These are phyloP conservation scores for Grammatotria lemairii DNA, from an alignment of 2,113 vertebrate species.

Conservation along the genomic window DNA sequence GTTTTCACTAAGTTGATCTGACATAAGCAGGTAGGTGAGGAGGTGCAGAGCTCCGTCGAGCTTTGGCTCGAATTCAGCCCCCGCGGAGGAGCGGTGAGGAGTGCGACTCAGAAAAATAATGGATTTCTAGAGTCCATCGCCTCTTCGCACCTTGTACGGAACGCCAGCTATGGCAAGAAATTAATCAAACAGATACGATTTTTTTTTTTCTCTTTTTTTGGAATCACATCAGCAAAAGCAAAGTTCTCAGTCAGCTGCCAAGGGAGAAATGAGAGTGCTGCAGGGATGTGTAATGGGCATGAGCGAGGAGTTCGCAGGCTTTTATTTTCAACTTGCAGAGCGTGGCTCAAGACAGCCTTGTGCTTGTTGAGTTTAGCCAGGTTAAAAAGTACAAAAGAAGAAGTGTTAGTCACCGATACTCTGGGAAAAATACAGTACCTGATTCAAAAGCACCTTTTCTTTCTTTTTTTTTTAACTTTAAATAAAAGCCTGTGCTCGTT, in stretches of 20 bases:
- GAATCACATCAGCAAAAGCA: constrained; percentile 9
- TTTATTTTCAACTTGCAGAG: background rate
- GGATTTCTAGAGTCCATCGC: constrained; percentile 9
- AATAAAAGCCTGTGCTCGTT: background rate
- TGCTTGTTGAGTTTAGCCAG: background rate
- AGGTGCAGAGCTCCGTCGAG: background rate
- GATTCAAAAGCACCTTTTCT: background rate
- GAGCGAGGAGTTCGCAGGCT: background rate
- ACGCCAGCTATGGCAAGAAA: background rate
- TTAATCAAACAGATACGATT: background rate
- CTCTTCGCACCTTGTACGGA: background rate
- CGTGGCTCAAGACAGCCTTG: background rate
- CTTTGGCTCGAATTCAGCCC: constrained; percentile 19
- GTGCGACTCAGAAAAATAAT: constrained; percentile 38
- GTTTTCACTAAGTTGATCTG: constrained; percentile 48
- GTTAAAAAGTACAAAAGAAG: background rate
- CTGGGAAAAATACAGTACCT: background rate
- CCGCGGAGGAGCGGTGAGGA: background rate
- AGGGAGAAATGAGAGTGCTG: background rate
- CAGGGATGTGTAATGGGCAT: background rate
- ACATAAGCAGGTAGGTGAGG: constrained; percentile 30
- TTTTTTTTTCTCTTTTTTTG: background rate
- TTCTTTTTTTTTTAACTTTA: background rate
- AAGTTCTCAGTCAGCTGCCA: constrained; percentile 17
- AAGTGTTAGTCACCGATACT: background rate